Conservation (phyloP, 2,113 vertebrate genomes). For the Apeltes quadracus region DNA sequence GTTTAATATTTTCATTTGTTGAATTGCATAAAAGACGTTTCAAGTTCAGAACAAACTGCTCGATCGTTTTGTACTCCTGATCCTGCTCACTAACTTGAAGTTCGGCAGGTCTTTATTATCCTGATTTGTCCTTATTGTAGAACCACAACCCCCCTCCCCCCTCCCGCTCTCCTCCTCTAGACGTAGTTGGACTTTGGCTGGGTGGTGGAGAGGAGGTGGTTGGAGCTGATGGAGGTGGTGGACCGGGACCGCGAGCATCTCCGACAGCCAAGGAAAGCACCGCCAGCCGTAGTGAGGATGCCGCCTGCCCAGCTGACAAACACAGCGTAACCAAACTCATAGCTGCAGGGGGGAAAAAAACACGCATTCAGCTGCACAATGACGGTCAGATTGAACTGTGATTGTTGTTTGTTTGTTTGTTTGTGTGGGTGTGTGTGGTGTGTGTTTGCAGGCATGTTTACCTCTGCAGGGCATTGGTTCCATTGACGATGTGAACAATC, state of each 20-base stretch:
- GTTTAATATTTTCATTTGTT: not conserved
- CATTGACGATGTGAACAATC: slow-evolving; percentile 64
- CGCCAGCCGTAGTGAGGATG: slow-evolving; percentile 85
- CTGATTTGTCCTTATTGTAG: not conserved
- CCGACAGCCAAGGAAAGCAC: slow-evolving; percentile 85
- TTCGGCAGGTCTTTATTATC: slow-evolving; percentile 11
- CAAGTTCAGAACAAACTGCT: not conserved
- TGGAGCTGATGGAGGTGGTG: slow-evolving; percentile 62
- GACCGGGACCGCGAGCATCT: slow-evolving; percentile 77
- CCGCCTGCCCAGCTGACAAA: slow-evolving; percentile 89
- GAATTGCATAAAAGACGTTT: not conserved
- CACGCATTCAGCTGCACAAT: not conserved
- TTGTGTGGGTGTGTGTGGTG: slow-evolving; percentile 11
- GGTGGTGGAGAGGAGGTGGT: slow-evolving; percentile 73
- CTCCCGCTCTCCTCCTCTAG: slow-evolving; percentile 59
- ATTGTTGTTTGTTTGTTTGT: slow-evolving; percentile 1
- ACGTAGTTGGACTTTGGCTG: slow-evolving; percentile 87
- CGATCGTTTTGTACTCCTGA: not conserved
- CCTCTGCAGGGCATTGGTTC: slow-evolving; percentile 33
- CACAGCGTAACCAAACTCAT: slow-evolving; percentile 89
- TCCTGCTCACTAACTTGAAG: not conserved
- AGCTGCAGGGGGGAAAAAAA: slow-evolving; percentile 68
- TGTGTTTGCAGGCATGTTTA: slow-evolving; percentile 16
- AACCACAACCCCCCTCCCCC: not conserved
- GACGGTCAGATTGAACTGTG: not conserved